Base-by-base conservation (phyloP, 2,888 invertebrate genomes). In the Atethmia centrago region DNA sequence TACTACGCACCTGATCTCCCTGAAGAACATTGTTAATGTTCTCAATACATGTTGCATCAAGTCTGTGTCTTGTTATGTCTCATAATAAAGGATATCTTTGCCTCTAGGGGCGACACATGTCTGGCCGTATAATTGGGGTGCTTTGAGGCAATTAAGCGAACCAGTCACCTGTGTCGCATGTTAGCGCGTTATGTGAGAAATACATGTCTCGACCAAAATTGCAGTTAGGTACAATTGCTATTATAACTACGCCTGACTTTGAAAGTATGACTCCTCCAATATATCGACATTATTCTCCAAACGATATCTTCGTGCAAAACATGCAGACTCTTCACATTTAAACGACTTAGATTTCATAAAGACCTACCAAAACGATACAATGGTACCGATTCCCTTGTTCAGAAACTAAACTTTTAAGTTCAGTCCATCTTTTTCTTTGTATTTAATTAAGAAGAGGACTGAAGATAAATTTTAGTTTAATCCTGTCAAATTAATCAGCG, bases 131-230 rank as follows among this genome's bases (percentile, higher is more conserved):
- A 74, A 80, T 80, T 71, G 51, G 14, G 42, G 9, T 55, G 56
- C 56, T 62, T 74, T 45, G 28, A 21, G 28, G 49, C 36, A 74
- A 80, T 76, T 76, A 56, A n/a, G 36, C 16, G 1, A n/a, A 62
- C 49, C 51, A 51, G 45, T 36, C 42, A 49, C 36, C 28, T 58
- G 45, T 40, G 16, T n/a, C n/a, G n/a, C n/a, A n/a, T n/a, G n/a
- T n/a, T n/a, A 47, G 14, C 4, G 16, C 2, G 2, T 25, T 16
- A 51, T 16, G 19, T 25, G 25, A 65, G 58, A 65, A 36, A 36
- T 25, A 19, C 8, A 40, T 21, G 31, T 64, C 12, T n/a, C n/a
- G 31, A n/a, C 56, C 16, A n/a, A 10, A n/a, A n/a, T 21, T 56
- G n/a, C n/a, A 31, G n/a, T 55, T n/a, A 7, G 31, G 10, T 51